Base-by-base conservation (phyloP, 2,888 invertebrate genomes). In the Ornithoptera alexandrae region DNA sequence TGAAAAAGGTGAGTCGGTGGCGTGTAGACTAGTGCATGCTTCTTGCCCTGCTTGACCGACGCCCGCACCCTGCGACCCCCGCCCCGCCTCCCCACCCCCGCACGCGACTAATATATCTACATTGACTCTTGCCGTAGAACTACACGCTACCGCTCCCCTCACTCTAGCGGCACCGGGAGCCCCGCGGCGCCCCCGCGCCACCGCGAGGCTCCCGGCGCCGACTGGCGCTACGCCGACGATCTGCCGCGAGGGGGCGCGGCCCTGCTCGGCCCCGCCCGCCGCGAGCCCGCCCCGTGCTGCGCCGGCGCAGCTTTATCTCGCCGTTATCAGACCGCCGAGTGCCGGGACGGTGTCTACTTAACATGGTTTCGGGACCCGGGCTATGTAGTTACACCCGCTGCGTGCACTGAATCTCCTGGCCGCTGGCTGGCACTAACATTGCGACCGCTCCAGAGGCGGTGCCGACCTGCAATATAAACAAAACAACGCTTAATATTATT, bases 1-100 rank as follows among this genome's bases (percentile, higher is more conserved):
- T 92, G 89, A 92, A 92, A 89, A 92, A 92, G 92, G 92, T 92
- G 90, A 92, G 92, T 92, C 91, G 91, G 91, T 91, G 92, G 92
- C 91, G 92, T 91, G 92, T 92, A 91, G 90, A 84, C 85, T 90
- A 90, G 89, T 88, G 91, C 90, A 90, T 90, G 90, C 83, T 72
- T 69, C 73, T 79, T 81, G 79, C 79, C 76, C 73, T 75, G 76
- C 71, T 78, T 79, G 80, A 79, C 77, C 75, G 74, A 77, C 77
- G 79, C 80, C 79, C 74, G 76, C 77, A 61, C 79, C 76, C 73
- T 75, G 75, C 74, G 77, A 72, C 66, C 72, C 67, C 22, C 22
- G 22, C 22, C 70, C 68, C 62, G 69, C 74, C 78, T 75, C 79
- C 78, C 83, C 78, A 83, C 59, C 42, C 18, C 50, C 50, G 17